A percentile compares a stretch with the other conserved stretches of the same genome.
Evolutionary conservation across 2,113 vertebrate genomes (phyloP).

Genomic region (Pungitius pungitius): DNA sequence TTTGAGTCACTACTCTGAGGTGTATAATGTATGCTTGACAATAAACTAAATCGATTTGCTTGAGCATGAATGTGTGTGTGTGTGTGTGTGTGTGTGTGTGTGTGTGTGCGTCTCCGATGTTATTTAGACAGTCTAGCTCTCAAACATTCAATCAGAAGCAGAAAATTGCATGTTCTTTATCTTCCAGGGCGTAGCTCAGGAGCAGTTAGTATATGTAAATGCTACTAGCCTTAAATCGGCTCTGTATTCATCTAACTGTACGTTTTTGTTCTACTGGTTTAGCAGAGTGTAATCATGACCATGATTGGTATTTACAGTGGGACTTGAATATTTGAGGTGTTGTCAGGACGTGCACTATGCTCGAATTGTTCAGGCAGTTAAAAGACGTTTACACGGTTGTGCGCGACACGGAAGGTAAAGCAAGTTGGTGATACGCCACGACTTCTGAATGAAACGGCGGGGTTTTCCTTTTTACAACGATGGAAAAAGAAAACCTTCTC

Average conservation of each 20-base stretch:
- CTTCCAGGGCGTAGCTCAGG: constrained; percentile 36
- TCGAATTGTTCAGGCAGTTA: neutral
- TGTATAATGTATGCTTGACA: neutral
- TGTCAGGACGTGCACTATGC: constrained; percentile 10
- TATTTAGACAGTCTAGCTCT: constrained; percentile 57
- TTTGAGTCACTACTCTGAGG: constrained; percentile 20
- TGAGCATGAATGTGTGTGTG: neutral
- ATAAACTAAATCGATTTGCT: constrained; percentile 3
- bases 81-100: constrained; percentile 3
- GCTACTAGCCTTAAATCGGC: constrained; percentile 11
- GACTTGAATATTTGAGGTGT: constrained; percentile 27
- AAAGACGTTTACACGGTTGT: neutral
- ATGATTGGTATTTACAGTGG: constrained; percentile 62
- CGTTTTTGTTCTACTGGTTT: constrained; percentile 51
- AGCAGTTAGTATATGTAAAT: constrained; percentile 46
- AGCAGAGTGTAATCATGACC: constrained; percentile 55
- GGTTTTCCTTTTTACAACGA: neutral
- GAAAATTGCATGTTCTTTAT: constrained; percentile 66
- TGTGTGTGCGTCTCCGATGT: neutral
- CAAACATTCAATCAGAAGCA: constrained; percentile 71
- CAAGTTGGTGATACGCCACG: neutral
- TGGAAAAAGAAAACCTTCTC: neutral
- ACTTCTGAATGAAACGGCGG: neutral
- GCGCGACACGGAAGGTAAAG: neutral
- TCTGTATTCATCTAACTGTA: constrained; percentile 51